Evolutionary conservation across 2,888 invertebrate genomes (phyloP).

Genomic region (Hyles lineata): DNA sequence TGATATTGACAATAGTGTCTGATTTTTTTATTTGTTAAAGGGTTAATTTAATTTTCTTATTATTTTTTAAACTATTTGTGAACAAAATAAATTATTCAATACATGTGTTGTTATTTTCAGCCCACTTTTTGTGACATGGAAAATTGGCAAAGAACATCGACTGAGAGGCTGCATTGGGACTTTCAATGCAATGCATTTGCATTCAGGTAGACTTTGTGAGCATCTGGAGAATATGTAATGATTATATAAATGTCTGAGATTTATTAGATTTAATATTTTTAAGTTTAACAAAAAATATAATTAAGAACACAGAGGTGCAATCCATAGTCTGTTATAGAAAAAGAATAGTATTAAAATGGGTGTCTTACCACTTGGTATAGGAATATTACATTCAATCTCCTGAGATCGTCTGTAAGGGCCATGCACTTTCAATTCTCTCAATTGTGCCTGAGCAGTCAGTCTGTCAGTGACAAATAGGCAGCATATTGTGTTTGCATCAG

Average conservation of each 20-base stretch:
- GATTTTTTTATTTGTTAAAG: not conserved
- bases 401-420: no score
- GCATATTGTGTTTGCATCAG: no score
- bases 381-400: no score
- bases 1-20: constrained; percentile 6
- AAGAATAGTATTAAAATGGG: no score
- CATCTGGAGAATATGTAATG: constrained; percentile 20
- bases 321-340: not conserved
- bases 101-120: constrained; percentile 81
- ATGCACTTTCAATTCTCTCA: no score
- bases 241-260: constrained; percentile 20
- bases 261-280: not conserved
- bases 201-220: constrained; percentile 86
- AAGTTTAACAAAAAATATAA: not conserved
- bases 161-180: constrained; percentile 99
- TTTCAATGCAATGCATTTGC: constrained; percentile 98
- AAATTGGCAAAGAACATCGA: constrained; percentile 97
- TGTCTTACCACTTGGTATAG: no score
- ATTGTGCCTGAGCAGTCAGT: no score
- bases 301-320: not conserved
- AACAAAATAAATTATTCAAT: constrained; percentile 1
- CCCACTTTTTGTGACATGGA: constrained; percentile 99
- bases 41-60: not conserved
- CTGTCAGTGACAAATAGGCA: no score
- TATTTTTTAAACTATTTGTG: not conserved